Conservation (phyloP, 2,113 vertebrate genomes). For the Sinocyclocheilus maitianheensis region DNA sequence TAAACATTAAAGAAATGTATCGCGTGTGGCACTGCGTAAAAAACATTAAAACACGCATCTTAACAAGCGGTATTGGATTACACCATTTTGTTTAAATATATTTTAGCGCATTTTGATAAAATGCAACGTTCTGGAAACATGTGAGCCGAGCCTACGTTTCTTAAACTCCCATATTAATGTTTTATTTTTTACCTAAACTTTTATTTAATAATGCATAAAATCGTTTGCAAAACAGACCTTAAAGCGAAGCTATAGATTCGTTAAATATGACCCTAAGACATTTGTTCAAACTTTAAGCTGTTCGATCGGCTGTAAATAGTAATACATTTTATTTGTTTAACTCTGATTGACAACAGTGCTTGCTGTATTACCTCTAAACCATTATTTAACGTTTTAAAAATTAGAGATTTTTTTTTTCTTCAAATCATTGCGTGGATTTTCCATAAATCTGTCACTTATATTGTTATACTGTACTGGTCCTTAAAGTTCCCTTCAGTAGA, state of each 20-base stretch:
- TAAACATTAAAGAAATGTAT: too few species aligned
- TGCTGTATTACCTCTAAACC: not conserved
- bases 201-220: not conserved
- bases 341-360: not conserved
- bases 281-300: not conserved
- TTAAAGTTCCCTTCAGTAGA: not conserved
- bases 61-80: not conserved
- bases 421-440: not conserved
- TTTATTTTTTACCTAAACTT: not conserved
- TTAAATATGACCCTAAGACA: not conserved
- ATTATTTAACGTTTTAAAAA: not conserved
- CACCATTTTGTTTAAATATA: not conserved
- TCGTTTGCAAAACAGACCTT: not conserved
- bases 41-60: not conserved
- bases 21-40: too few species aligned
- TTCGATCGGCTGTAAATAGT: not conserved
- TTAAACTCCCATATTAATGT: not conserved
- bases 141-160: not conserved
- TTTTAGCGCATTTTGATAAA: not conserved
- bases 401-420: not conserved
- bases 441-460: slow-evolving; percentile 15
- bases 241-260: not conserved
- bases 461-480: not conserved
- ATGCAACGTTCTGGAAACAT: not conserved
- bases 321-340: not conserved